Evolutionary conservation across 2,797 vertebrate genomes (phyloP).

Genomic region (Huso huso): DNA sequence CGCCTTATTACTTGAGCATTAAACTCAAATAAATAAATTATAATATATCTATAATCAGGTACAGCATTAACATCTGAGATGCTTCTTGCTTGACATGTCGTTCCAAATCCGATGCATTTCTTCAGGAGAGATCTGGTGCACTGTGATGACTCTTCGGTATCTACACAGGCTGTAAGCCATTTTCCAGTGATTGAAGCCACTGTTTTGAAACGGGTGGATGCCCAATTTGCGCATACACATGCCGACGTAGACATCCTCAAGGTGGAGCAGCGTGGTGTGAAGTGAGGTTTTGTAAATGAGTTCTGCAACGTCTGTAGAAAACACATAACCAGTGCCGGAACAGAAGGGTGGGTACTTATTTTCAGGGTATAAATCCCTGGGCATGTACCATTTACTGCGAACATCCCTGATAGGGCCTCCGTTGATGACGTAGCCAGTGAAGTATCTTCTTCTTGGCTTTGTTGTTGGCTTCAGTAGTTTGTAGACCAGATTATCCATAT

Average conservation of each 20-base stretch:
- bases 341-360: constrained; percentile 96
- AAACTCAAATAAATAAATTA: no score
- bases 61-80: constrained; percentile 83
- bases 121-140: constrained; percentile 94
- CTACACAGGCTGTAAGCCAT: constrained; percentile 96
- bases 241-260: constrained; percentile 94
- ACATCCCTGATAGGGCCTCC: constrained; percentile 92
- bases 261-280: constrained; percentile 89
- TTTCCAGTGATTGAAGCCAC: constrained; percentile 98
- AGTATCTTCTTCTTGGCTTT: constrained; percentile 87
- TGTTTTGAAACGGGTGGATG: constrained; percentile 97
- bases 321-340: constrained; percentile 93
- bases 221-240: constrained; percentile 90
- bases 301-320: constrained; percentile 91
- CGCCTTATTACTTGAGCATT: no score
- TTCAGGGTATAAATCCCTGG: constrained; percentile 88
- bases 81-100: constrained; percentile 98
- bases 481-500: constrained; percentile 98
- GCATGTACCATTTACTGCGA: constrained; percentile 98
- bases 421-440: constrained; percentile 92
- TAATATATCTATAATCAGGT: no score
- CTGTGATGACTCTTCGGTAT: constrained; percentile 88
- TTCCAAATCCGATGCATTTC: constrained; percentile 98
- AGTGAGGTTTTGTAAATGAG: constrained; percentile 93
- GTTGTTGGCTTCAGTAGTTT: constrained; percentile 89